Conservation (phyloP, 2,113 vertebrate genomes). For the Amblyornis subalaris region DNA sequence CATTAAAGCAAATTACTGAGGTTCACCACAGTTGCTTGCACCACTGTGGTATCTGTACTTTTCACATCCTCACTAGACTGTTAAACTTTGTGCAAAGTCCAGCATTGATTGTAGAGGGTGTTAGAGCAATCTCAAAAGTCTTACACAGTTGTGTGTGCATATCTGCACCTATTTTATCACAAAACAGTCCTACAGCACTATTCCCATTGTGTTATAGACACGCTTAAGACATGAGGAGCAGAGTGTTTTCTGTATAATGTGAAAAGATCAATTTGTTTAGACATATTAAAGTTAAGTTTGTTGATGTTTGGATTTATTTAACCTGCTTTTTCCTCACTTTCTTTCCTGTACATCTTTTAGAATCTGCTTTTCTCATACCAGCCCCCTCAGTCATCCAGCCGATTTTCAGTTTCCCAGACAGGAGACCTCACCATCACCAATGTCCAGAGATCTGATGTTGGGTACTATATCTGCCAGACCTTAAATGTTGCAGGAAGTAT, state of each 20-base stretch:
- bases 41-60: neutral
- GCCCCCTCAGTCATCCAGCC: slow-evolving; percentile 91
- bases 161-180: neutral
- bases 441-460: slow-evolving; percentile 89
- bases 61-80: neutral
- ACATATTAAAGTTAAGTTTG: neutral
- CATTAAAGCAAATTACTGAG: neutral
- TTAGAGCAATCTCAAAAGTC: neutral
- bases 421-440: slow-evolving; percentile 95
- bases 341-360: slow-evolving; percentile 61
- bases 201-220: neutral
- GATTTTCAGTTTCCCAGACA: slow-evolving; percentile 95
- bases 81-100: neutral
- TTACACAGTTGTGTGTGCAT: neutral
- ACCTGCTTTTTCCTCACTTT: neutral
- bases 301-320: neutral
- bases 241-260: neutral
- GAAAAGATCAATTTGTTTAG: neutral
- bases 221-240: neutral
- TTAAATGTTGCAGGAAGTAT: slow-evolving; percentile 98
- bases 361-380: slow-evolving; percentile 97
- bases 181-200: neutral
- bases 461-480: slow-evolving; percentile 97
- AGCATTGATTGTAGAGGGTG: neutral
- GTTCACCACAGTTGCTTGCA: neutral